Evolutionary conservation across 1,140 invertebrate species (phyloP).

Genomic region (Meloidogyne hapla): DNA sequence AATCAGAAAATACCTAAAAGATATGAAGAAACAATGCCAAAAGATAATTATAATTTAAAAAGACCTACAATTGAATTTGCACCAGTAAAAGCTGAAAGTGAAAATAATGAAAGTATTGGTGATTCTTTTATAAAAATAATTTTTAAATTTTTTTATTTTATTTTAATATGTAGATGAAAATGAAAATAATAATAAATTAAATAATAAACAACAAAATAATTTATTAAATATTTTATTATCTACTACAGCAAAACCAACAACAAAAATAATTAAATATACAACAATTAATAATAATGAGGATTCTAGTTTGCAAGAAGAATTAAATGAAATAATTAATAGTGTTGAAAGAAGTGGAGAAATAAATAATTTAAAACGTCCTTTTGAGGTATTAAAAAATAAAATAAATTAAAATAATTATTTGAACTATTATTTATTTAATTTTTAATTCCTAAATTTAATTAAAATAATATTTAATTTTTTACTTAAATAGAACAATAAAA

Average conservation of each 20-base stretch:
- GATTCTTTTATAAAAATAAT: too few species aligned
- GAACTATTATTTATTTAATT: too few species aligned
- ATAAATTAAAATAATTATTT: too few species aligned
- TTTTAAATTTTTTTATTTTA: neutral
- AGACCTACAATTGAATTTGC: constrained; percentile 21
- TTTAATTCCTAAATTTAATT: too few species aligned
- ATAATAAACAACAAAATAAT: neutral
- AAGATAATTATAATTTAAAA: constrained; percentile 7
- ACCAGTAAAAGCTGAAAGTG: constrained; percentile 13
- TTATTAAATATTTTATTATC: too few species aligned
- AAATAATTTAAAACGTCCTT: neutral
- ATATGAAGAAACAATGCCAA: neutral
- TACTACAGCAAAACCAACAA: neutral
- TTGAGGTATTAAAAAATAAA: neutral
- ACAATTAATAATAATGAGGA: neutral
- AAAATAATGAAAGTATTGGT: neutral
- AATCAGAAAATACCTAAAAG: neutral
- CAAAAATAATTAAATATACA: constrained; percentile 1
- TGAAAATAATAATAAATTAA: neutral
- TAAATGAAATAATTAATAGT: constrained; percentile 26
- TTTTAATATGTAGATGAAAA: constrained; percentile 1
- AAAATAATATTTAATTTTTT: too few species aligned
- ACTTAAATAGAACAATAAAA: neutral
- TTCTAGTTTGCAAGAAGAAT: constrained; percentile 5
- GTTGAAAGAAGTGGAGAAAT: constrained; percentile 4